These are phyloP conservation scores for Sebastes schlegelii DNA, from an alignment of 2,113 vertebrate species.

Conservation along the genomic window DNA sequence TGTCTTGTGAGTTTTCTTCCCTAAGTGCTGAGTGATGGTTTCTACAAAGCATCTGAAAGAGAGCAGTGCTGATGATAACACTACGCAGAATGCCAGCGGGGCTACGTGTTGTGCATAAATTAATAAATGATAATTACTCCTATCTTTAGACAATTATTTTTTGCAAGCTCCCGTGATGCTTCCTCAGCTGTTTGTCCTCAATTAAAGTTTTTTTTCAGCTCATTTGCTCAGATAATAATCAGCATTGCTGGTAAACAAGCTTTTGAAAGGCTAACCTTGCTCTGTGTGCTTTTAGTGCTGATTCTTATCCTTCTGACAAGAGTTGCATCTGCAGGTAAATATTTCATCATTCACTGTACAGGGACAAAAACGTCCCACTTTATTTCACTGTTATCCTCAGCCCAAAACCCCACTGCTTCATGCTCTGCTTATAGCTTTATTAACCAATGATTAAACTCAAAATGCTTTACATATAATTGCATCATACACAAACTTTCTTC, in stretches of 20 bases:
- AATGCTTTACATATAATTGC: neutral
- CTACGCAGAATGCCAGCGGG: slow-evolving; percentile 17
- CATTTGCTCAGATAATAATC: slow-evolving; percentile 66
- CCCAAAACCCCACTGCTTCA: neutral
- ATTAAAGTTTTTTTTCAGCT: slow-evolving; percentile 66
- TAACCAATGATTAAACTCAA: neutral
- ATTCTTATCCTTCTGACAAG: slow-evolving; percentile 50
- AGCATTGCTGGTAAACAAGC: slow-evolving; percentile 60
- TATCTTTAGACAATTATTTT: slow-evolving; percentile 63
- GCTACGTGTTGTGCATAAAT: slow-evolving; percentile 45
- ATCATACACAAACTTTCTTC: neutral
- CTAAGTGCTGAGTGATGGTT: slow-evolving; percentile 35
- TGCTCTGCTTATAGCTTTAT: neutral
- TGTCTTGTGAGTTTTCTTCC: neutral
- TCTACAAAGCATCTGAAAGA: slow-evolving; percentile 12
- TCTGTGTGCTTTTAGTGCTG: slow-evolving; percentile 51
- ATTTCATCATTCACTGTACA: slow-evolving; percentile 15
- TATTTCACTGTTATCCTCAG: neutral
- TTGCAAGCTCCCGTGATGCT: slow-evolving; percentile 50
- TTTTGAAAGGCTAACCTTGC: slow-evolving; percentile 45
- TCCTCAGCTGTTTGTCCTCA: slow-evolving; percentile 69
- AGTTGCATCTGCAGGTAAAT: slow-evolving; percentile 50
- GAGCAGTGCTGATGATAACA: slow-evolving; percentile 37
- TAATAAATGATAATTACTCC: slow-evolving; percentile 61
- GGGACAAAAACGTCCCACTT: neutral